Conservation (phyloP, 2,113 vertebrate species). For the Siphamia tubifer region DNA sequence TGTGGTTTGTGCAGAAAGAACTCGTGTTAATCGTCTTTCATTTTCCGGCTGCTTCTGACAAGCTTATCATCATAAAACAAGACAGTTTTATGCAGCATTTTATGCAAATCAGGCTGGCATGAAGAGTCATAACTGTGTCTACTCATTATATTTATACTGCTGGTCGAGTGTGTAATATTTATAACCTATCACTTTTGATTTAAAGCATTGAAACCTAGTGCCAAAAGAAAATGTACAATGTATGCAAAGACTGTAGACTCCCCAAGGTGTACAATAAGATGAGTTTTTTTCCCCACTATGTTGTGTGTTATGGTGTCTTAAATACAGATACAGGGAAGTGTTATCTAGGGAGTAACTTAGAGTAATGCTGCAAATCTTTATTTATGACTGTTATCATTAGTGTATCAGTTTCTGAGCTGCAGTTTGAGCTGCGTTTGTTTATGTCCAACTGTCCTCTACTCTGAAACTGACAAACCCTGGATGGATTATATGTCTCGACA, state of each 20-base stretch:
- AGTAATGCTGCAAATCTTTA: slow-evolving; percentile 23
- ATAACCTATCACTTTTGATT: slow-evolving; percentile 37
- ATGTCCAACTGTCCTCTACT: slow-evolving; percentile 26
- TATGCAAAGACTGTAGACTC: slow-evolving; percentile 8
- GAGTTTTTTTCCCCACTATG: slow-evolving; percentile 5
- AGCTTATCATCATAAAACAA: slow-evolving; percentile 24
- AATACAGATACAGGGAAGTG: slow-evolving; percentile 26
- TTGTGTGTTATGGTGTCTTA: not conserved
- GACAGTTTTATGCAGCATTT: slow-evolving; percentile 31
- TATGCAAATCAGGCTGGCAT: slow-evolving; percentile 48
- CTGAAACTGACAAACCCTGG: slow-evolving; percentile 15
- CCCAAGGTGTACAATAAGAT: slow-evolving; percentile 8
- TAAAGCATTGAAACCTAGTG: slow-evolving; percentile 7
- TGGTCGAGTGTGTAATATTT: slow-evolving; percentile 28
- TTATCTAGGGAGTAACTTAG: not conserved
- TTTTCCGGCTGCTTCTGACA: slow-evolving; percentile 18
- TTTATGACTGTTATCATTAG: slow-evolving; percentile 25
- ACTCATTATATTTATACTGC: slow-evolving; percentile 30
- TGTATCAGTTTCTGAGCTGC: not conserved
- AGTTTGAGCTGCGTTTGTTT: not conserved
- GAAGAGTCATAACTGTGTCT: not conserved
- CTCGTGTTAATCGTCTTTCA: not conserved
- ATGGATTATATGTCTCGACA: slow-evolving; percentile 18
- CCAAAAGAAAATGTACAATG: slow-evolving; percentile 20
- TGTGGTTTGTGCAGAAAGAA: not conserved